Percentiles rank a stretch among this genome's conserved stretches.
Evolutionary conservation across 1,140 invertebrate genomes (phyloP).

Genomic region (Rhyacophila brunnea): DNA sequence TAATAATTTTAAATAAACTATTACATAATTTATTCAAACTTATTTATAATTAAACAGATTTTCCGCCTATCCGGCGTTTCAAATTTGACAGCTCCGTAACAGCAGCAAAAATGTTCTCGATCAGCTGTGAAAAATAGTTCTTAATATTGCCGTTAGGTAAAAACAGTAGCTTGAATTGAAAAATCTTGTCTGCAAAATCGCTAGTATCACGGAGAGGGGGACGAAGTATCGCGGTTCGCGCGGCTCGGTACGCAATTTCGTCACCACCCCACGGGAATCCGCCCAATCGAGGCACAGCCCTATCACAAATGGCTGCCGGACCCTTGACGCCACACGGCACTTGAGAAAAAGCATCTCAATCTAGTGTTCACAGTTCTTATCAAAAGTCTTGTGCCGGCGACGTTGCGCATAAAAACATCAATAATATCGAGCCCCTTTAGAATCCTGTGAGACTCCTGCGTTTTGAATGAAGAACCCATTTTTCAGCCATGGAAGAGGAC

Average conservation of each 20-base stretch:
- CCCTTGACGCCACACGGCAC: conserved; percentile 6
- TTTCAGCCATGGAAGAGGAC: conserved; percentile 51
- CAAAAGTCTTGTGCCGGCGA: background rate
- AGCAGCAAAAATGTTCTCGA: no score
- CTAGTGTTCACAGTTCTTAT: background rate
- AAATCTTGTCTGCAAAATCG: background rate
- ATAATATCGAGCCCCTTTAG: background rate
- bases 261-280: conserved; percentile 26
- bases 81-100: no score
- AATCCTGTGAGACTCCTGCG: background rate
- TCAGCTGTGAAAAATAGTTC: background rate
- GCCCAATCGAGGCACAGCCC: conserved; percentile 25
- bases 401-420: conserved; percentile 1
- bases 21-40: no score
- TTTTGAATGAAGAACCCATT: background rate
- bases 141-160: background rate
- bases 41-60: no score
- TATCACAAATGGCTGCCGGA: conserved; percentile 22
- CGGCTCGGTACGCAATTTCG: conserved; percentile 10
- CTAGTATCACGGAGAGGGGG: conserved; percentile 7
- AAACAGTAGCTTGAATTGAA: background rate
- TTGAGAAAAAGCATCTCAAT: background rate
- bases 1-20: no score
- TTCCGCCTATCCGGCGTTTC: no score
- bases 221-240: conserved; percentile 9